A percentile compares a stretch with the other conserved stretches of the same genome.
phyloP scores from a whole-genome alignment of 2,797 vertebrate species.

The Amblyopsis hoosieri region DNA sequence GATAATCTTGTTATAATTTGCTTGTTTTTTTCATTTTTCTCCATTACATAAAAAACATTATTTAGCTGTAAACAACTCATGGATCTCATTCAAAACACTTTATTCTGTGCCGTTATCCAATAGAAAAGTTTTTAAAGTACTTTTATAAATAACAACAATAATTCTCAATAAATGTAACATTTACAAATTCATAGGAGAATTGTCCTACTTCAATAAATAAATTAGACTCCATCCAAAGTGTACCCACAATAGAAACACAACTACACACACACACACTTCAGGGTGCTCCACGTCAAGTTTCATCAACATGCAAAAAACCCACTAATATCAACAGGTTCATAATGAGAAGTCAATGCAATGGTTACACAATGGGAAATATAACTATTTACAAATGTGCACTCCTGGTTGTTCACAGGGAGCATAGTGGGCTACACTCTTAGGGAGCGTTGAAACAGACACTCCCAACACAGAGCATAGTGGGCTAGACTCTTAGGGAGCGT shows the following conservation, averaged over 20 bases:
- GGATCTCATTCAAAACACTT: slow-evolving; percentile 52
- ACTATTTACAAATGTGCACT: slow-evolving; percentile 80
- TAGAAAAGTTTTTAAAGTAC: slow-evolving; percentile 73
- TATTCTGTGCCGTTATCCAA: slow-evolving; percentile 75
- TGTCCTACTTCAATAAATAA: slow-evolving; percentile 77
- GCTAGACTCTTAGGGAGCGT: neutral
- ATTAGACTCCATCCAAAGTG: slow-evolving; percentile 71
- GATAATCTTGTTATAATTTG: no score
- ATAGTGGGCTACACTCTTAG: no score
- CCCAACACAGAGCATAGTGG: no score
- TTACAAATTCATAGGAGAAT: slow-evolving; percentile 72
- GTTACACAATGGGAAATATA: slow-evolving; percentile 59
- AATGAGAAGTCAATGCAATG: slow-evolving; percentile 25
- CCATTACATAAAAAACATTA: no score
- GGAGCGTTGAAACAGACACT: no score
- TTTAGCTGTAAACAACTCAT: neutral
- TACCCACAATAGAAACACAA: slow-evolving; percentile 71
- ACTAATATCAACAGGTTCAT: slow-evolving; percentile 66
- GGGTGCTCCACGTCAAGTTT: slow-evolving; percentile 71
- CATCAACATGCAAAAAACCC: slow-evolving; percentile 55
- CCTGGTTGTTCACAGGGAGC: slow-evolving; percentile 35
- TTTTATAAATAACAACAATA: slow-evolving; percentile 83
- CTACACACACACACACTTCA: slow-evolving; percentile 66
- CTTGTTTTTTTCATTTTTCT: neutral
- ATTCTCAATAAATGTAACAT: slow-evolving; percentile 74